phyloP scores from a whole-genome alignment of 2,797 vertebrate species.

The Knipowitschia caucasica region DNA sequence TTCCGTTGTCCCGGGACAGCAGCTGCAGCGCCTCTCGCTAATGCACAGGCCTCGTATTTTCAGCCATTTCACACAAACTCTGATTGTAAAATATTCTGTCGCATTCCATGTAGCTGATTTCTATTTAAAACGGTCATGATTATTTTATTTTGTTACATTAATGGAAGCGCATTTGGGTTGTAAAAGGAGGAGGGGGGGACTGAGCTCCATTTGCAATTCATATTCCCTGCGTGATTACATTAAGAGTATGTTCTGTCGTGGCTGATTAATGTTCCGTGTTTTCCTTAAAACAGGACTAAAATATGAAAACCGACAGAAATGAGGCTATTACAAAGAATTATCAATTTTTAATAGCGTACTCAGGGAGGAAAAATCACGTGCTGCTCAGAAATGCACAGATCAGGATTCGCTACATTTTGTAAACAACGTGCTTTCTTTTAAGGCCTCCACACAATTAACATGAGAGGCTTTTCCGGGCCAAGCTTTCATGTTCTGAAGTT shows the following conservation, averaged over 20 bases:
- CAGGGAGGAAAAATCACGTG: slow-evolving; percentile 67
- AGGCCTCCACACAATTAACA: slow-evolving; percentile 70
- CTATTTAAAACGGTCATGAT: slow-evolving; percentile 90
- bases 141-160: slow-evolving; percentile 92
- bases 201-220: slow-evolving; percentile 92
- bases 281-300: slow-evolving; percentile 90
- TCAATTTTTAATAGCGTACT: slow-evolving; percentile 90
- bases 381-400: slow-evolving; percentile 75
- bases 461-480: slow-evolving; percentile 58
- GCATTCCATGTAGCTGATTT: slow-evolving; percentile 75
- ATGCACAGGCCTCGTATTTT: slow-evolving; percentile 64
- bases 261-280: slow-evolving; percentile 96
- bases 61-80: slow-evolving; percentile 63
- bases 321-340: slow-evolving; percentile 87
- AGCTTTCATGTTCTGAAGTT: slow-evolving; percentile 63
- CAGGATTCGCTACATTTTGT: slow-evolving; percentile 75
- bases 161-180: slow-evolving; percentile 85
- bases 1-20: slow-evolving; percentile 50
- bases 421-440: slow-evolving; percentile 71
- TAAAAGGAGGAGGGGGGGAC: slow-evolving; percentile 30
- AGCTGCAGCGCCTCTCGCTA: slow-evolving; percentile 50
- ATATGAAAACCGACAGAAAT: slow-evolving; percentile 94
- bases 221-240: slow-evolving; percentile 95
- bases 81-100: slow-evolving; percentile 72
- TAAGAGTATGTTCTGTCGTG: slow-evolving; percentile 96